Conservation (phyloP, 2,888 invertebrate genomes). For the Pycnomerus fuliginosus region DNA sequence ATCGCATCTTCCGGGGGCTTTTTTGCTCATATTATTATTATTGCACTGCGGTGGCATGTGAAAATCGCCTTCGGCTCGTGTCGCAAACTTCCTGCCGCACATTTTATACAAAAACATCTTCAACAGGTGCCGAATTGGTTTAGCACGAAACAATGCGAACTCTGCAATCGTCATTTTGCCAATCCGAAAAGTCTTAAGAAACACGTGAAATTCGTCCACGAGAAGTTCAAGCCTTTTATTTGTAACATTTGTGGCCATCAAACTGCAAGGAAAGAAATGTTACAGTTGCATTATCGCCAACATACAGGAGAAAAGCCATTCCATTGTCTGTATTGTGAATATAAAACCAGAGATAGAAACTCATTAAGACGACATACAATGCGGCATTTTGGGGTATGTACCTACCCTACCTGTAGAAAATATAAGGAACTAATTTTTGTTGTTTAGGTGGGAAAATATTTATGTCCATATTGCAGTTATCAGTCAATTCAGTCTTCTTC, state of each 20-base stretch:
- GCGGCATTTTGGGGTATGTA: slow-evolving; percentile 59
- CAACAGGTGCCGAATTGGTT: slow-evolving; percentile 54
- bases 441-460: slow-evolving; percentile 50
- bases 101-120: too few relatives aligned
- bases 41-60: too few relatives aligned
- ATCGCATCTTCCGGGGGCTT: too few relatives aligned
- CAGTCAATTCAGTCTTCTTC: slow-evolving; percentile 69
- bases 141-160: slow-evolving; percentile 64
- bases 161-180: slow-evolving; percentile 67
- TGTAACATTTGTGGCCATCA: slow-evolving; percentile 75
- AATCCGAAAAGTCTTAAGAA: slow-evolving; percentile 68
- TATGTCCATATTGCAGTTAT: slow-evolving; percentile 68
- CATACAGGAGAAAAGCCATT: slow-evolving; percentile 80
- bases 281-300: slow-evolving; percentile 70
- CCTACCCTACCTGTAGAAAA: too few relatives aligned
- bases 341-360: slow-evolving; percentile 74
- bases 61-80: too few relatives aligned
- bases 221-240: slow-evolving; percentile 70
- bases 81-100: too few relatives aligned
- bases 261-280: slow-evolving; percentile 69
- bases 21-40: too few relatives aligned
- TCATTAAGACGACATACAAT: slow-evolving; percentile 66
- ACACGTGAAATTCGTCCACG: slow-evolving; percentile 72
- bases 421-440: background rate
- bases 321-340: slow-evolving; percentile 68